phyloP scores from a whole-genome alignment of 2,797 vertebrate species.

The Australoheros facetus region DNA sequence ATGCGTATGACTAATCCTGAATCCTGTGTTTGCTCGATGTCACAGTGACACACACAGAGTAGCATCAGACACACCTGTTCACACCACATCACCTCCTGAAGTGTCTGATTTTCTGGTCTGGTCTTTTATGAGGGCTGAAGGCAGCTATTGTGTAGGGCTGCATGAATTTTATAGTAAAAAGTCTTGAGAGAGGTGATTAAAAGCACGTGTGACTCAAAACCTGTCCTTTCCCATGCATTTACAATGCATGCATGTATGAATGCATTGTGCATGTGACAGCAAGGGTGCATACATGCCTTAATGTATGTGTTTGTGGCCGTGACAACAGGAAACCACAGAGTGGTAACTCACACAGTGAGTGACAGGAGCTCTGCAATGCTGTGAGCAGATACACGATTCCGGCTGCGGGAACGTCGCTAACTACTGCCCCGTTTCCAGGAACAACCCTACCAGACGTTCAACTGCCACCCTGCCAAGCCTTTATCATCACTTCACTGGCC shows the following conservation, averaged over 20 bases:
- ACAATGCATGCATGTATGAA: not conserved
- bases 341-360: conserved; percentile 54
- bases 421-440: conserved; percentile 52
- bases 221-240: not conserved
- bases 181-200: conserved; percentile 10
- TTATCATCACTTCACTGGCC: conserved; percentile 63
- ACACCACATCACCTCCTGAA: conserved; percentile 39
- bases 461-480: conserved; percentile 66
- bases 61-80: conserved; percentile 57
- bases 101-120: conserved; percentile 54
- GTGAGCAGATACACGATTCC: conserved; percentile 34
- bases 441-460: conserved; percentile 63
- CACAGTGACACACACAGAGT: conserved; percentile 22
- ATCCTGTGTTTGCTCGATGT: not conserved
- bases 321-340: conserved; percentile 60
- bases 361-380: conserved; percentile 52
- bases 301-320: conserved; percentile 12
- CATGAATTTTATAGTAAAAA: not conserved
- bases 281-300: not conserved
- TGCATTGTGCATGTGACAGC: conserved; percentile 29
- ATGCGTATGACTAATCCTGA: conserved; percentile 65
- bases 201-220: not conserved
- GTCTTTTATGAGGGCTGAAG: conserved; percentile 15
- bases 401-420: not conserved
- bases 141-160: not conserved